Conservation (phyloP, 2,888 invertebrate genomes). For the Machimus atricapillus region DNA sequence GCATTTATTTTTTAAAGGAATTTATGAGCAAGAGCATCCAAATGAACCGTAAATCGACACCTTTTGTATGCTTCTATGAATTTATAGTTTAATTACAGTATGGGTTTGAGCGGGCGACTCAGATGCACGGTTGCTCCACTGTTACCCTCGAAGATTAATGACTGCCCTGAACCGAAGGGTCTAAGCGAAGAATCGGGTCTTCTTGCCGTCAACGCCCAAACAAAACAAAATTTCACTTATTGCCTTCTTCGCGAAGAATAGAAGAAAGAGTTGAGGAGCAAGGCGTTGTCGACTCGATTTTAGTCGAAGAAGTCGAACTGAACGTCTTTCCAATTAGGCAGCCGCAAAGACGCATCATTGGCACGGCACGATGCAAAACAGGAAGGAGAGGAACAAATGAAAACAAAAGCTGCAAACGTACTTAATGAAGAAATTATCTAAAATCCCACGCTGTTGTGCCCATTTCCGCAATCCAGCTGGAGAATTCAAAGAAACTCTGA, state of each 20-base stretch:
- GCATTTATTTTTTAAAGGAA: background rate
- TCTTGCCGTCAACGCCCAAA: background rate
- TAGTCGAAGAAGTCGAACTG: background rate
- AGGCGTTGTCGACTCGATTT: background rate
- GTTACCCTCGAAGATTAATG: background rate
- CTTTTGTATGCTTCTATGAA: background rate
- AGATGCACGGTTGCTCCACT: background rate
- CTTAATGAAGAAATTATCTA: background rate
- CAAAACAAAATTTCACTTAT: background rate
- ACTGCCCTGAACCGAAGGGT: background rate
- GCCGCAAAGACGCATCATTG: background rate
- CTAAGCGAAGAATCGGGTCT: background rate
- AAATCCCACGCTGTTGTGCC: background rate
- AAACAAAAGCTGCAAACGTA: background rate
- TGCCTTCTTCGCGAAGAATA: background rate
- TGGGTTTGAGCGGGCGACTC: background rate
- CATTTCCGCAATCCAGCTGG: conserved; percentile 20
- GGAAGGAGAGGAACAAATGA: background rate
- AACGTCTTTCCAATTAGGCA: background rate
- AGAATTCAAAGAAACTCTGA: conserved; percentile 14
- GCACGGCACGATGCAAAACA: background rate
- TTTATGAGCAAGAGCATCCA: background rate
- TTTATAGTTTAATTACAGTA: background rate
- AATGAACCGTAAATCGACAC: background rate
- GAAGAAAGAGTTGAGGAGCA: background rate